Base-by-base conservation (phyloP, 2,113 vertebrate genomes). In the Cichladusa arquata region DNA sequence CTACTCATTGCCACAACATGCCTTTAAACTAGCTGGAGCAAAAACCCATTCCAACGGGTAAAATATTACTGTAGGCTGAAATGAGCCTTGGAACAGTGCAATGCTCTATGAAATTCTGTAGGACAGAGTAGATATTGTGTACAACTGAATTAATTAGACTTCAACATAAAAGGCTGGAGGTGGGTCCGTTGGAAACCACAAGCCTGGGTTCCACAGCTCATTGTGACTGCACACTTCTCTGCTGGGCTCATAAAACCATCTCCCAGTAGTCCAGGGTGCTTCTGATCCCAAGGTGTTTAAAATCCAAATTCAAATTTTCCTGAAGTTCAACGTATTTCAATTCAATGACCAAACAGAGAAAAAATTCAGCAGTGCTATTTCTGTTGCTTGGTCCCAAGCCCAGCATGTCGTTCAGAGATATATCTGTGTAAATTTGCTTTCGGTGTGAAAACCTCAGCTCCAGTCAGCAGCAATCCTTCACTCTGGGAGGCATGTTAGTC, bases 1-100 rank as follows among this genome's bases (percentile, higher is more conserved):
- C 85, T 89, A 56, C 62, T 81, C 51, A 4, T 85, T 95, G 90
- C 95, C 90, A 71, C 71, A 90, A 92, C 90, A 81, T 90, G 92
- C 69, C 93, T 92, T 96, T 83, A 91, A 87, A 91, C 19, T 88
- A 90, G 74, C 71, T 93, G 79, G 62, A 94, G 87, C 44, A 57
- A 95, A 89, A 91, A 19, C 33, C 7, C 69, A 84, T 96, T 90
- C 81, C 81, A 95, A 62, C 60, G 48, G 51, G 93, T 94, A 94
- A 95, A 96, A 83, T 88, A 80, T 58, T 95, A 69, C 58, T 88
- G n/a, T 73, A 48, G 73, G 71, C 66, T 94, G 71, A 80, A 87
- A 82, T 86, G 81, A 92, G 79, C 78, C 85, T 93, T 80, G 76
- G 60, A 96, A 50, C 67, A 56, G 54, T 62, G 71, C 54, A 87